Evolutionary conservation across 1,140 invertebrate species (phyloP).

Genomic region (Drosophila tropicalis): DNA sequence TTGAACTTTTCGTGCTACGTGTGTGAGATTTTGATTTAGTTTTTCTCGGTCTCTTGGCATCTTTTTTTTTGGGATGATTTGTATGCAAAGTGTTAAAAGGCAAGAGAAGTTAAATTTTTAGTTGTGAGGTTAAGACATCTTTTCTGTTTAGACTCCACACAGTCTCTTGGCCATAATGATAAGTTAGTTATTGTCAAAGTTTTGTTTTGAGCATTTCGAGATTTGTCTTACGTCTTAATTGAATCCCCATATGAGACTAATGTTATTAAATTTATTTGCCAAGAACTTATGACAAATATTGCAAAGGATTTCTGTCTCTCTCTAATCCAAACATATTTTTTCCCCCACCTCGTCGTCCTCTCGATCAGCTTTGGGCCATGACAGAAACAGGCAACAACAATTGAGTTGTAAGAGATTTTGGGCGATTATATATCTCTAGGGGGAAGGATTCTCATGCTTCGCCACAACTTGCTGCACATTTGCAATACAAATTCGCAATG

Average conservation of each 20-base stretch:
- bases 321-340: background rate
- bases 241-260: background rate
- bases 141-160: conserved; percentile 59
- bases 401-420: conserved; percentile 23
- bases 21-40: conserved; percentile 35
- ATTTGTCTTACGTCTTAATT: background rate
- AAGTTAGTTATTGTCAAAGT: conserved; percentile 40
- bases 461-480: conserved; percentile 20
- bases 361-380: background rate
- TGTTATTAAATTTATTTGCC: background rate
- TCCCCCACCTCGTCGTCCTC: background rate
- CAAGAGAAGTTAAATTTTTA: conserved; percentile 67
- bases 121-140: conserved; percentile 32
- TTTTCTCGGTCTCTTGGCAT: conserved; percentile 30
- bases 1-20: conserved; percentile 61
- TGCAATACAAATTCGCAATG: conserved; percentile 24
- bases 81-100: conserved; percentile 72
- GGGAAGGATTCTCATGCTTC: background rate
- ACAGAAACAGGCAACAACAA: conserved; percentile 8
- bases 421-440: conserved; percentile 11
- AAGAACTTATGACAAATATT: conserved; percentile 1
- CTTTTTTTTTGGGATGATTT: conserved; percentile 62
- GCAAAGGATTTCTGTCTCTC: background rate
- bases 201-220: too few species aligned
- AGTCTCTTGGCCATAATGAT: conserved; percentile 70